Base-by-base conservation (phyloP, 2,113 vertebrate genomes). In the Antennarius striatus region DNA sequence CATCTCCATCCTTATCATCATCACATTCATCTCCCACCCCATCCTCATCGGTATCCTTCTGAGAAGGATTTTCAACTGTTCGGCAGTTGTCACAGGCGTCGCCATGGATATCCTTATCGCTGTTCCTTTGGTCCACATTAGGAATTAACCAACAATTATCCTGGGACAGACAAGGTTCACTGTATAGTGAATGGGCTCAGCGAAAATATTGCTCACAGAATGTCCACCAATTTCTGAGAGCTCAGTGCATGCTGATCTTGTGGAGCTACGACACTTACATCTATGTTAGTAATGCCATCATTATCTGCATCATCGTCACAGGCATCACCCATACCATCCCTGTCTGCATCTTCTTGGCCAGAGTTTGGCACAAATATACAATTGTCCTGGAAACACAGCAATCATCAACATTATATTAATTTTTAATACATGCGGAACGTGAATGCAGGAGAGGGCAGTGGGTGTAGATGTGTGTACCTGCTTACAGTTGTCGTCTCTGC, bases 1-100 rank as follows among this genome's bases (percentile, higher is more conserved):
- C 95, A 14, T 99, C 98, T 67, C 96, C 96, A 67, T 99, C 98
- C 92, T 97, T 98, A 89, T 99, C 98, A 47, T 97, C 94, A 56
- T 99, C 98, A 64, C 98, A 99, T 62, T 94, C 95, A 4, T 99
- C 97, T 70, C 98, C 98, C 72, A 90, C 92, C 22, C 97, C 97
- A 0, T 99, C 96, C 47, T 89, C 79, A 71, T 99, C 98, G 0
- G 95, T 98, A 68, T 99, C 98, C 42, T 77, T 93, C 85, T 99
- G 98, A 80, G 94, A 94, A 5, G 95, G 96, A 77, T 99, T 99
- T 10, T 96, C 84, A 4, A 94, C 58, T 0, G 71, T 88, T 39
- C 52, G 84, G 75, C 98, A 99, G 83, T 99, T 99, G 83, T 99
- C 98, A 89, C 98, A 99, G 36, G 95, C 95, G 0, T 99, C 96